Percentiles rank a stretch among this genome's conserved stretches.
Conservation (phyloP, 1,140 invertebrate species). For the Oryctes rhinoceros region DNA sequence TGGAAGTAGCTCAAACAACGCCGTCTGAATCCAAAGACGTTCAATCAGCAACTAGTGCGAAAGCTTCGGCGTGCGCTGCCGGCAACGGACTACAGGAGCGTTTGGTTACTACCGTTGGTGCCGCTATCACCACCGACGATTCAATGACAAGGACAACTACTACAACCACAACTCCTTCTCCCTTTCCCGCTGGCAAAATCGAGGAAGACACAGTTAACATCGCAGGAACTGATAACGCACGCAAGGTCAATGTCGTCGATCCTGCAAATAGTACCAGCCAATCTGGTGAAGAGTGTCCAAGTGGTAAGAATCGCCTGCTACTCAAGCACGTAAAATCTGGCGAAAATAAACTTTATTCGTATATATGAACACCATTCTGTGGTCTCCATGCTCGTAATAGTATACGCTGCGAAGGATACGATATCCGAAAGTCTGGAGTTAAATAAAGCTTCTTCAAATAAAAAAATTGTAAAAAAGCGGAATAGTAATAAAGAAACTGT, state of each 20-base stretch:
- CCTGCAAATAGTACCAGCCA: not conserved
- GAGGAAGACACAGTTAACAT: not conserved
- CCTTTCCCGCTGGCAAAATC: not conserved
- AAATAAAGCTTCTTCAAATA: not conserved
- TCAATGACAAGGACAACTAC: not conserved
- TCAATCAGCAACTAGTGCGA: not conserved
- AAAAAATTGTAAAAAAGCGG: not conserved
- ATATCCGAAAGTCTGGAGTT: not conserved
- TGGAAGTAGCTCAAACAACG: not conserved
- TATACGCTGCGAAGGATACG: not conserved
- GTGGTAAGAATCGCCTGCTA: not conserved
- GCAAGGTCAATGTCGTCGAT: slow-evolving; percentile 3
- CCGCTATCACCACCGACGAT: slow-evolving; percentile 3
- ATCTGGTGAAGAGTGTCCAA: not conserved
- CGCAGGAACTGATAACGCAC: not conserved
- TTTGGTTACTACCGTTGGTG: not conserved
- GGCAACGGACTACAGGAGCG: not conserved
- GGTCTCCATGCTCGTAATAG: not conserved
- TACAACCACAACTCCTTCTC: not conserved
- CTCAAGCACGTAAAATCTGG: not conserved
- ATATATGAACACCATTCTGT: not conserved
- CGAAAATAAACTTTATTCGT: not conserved
- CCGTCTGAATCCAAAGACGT: not conserved
- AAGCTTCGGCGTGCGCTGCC: not conserved
- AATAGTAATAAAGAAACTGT: not conserved